Base-by-base conservation (phyloP, 2,888 invertebrate species). In the Cheilosia variabilis region DNA sequence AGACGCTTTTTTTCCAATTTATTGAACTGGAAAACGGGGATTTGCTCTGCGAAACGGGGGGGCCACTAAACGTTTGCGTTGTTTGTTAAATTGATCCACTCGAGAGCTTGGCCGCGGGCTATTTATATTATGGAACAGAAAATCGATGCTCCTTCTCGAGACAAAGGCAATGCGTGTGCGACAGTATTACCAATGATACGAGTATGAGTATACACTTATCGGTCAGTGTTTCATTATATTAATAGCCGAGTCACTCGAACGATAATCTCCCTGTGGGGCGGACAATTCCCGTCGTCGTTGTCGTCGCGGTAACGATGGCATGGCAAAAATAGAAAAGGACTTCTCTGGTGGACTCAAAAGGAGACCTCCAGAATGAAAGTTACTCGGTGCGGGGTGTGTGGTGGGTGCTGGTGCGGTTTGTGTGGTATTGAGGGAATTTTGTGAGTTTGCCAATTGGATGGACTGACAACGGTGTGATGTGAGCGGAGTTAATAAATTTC, bases 21-120 rank as follows among this genome's bases (percentile, higher is more conserved):
- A 77, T 68, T 68, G 68, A 77, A 77, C 77, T 62, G 62, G 60
- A 77, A 76, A 69, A 47, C 45, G n/a, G 47, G 37, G 52, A 52
- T 62, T 77, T 68, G 60, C 45, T 24, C 19, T 52, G 31, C 43
- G 22, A 65, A 60, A 7, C 19, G 53, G 17, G 7, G 10, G 41
- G 34, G 4, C 17, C 22, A 22, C 17, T 53, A 45, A 65, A 15
- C 45, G 17, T 43, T 62, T 60, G 52, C 71, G 62, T 52, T 66
- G 60, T 62, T 19, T 34, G 47, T 45, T 53, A 68, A 55, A 52
- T 66, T 60, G 58, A 63, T 73, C 47, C 63, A 63, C 63, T 63
- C 53, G 53, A 24, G 7, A 27, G 27, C 27, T 6, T 41, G 31
- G 50, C 22, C 47, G 22, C 27, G 19, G 27, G 63, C 47, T 78